Base-by-base conservation (phyloP, 23 tunicate species). In the Trididemnum nubilum region DNA sequence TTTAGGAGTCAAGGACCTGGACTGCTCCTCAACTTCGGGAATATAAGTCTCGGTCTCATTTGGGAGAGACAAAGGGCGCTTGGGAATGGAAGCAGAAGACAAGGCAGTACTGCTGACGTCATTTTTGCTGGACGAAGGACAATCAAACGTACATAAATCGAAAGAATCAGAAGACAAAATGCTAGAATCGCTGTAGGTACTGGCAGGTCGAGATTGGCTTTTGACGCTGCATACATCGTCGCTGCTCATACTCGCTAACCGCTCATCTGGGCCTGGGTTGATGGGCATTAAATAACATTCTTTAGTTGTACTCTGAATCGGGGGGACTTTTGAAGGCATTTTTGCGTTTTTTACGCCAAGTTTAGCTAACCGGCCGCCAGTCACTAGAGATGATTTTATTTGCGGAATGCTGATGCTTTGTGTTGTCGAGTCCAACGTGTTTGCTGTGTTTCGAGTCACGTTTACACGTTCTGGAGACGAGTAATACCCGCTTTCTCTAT, bases 401-500 rank as follows among this genome's bases (percentile, higher is more conserved):
- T 40, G 64, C 27, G 90, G 90, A 1, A 44, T 22, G 19, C 30
- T 37, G 22, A 25, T 3, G 22, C 9, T 12, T 22, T 37, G 58
- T 12, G 65, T 30, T 12, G 61, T 51, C 19, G 82, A 33, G 12
- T 50, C 74, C 32, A 75, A 44, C 29, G 78, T 3, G 23, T 23
- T 36, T 18, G 77, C 36, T 22, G 64, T 66, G 24, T 38, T 34
- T 4, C 61, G 65, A 1, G 51, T 65, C n/a, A 35, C 73, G 49
- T 76, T 23, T 7, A 37, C 64, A 1, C 89, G 81, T 44, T 90
- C 95, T 4, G 95, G 95, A 9, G 95, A 90, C 33, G 95, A 90
- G 59, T 90, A 90, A 36, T 90, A 90, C 19, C 95, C 95, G 57
- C 95, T 90, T 57, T 90, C 95, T 3, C 95, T 77, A 64, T 90